Conservation (phyloP, 2,113 vertebrate genomes). For the Lagenorhynchus albirostris region DNA sequence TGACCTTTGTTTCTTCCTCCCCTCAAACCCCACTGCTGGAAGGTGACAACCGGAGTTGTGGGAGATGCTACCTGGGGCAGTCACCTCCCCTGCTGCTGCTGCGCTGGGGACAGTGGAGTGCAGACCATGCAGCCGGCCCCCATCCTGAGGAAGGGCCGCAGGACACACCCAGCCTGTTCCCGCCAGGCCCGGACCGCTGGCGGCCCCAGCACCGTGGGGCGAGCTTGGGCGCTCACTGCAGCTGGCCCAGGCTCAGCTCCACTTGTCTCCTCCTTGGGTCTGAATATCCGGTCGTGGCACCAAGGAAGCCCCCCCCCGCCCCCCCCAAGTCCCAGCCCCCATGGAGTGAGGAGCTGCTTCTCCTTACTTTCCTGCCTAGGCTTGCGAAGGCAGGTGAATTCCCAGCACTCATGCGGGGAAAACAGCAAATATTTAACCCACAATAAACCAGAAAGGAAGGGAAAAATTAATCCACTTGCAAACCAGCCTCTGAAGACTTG, state of each 20-base stretch:
- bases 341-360: rapidly evolving
- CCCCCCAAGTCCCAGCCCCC: rapidly evolving
- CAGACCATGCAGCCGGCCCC: background rate
- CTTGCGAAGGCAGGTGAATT: background rate
- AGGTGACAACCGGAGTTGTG: background rate
- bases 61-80: background rate
- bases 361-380: rapidly evolving
- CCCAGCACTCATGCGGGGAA: background rate
- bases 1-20: background rate
- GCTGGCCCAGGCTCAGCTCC: background rate
- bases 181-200: background rate
- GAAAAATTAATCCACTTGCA: no score
- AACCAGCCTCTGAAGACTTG: background rate
- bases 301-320: no score
- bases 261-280: rapidly evolving
- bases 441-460: background rate
- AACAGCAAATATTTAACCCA: rapidly evolving
- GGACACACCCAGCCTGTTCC: background rate
- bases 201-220: rapidly evolving
- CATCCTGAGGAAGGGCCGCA: no score
- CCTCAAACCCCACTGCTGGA: background rate
- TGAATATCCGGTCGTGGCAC: rapidly evolving
- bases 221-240: rapidly evolving
- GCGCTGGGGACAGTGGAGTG: background rate
- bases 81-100: background rate